Evolutionary conservation across 2,888 invertebrate genomes (phyloP).

Genomic region (Watsonalla cultraria): DNA sequence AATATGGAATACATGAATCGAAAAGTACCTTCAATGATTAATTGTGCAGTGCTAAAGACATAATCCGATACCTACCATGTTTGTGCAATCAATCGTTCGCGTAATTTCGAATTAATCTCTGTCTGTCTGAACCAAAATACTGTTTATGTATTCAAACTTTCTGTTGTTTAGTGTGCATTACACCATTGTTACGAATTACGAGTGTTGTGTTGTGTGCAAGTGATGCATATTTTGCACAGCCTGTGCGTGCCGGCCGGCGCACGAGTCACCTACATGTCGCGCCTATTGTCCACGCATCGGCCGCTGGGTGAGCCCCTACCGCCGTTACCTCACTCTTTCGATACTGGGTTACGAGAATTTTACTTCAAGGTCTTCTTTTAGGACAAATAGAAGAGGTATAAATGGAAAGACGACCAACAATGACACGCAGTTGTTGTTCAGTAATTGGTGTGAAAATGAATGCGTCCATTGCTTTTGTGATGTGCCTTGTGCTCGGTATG

Average conservation of each 20-base stretch:
- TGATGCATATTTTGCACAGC: constrained; percentile 44
- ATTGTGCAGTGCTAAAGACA: constrained; percentile 5
- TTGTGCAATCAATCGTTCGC: not conserved
- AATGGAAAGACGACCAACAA: constrained; percentile 68
- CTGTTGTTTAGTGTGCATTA: constrained; percentile 23
- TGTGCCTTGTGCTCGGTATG: constrained; percentile 67
- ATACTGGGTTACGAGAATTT: constrained; percentile 78
- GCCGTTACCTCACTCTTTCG: constrained; percentile 75
- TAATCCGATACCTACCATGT: not conserved
- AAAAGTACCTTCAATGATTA: constrained; percentile 2
- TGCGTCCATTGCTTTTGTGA: constrained; percentile 50
- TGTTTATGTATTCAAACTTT: constrained; percentile 24
- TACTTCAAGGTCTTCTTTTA: constrained; percentile 74
- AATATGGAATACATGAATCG: no score
- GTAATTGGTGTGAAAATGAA: constrained; percentile 66
- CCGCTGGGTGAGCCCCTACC: constrained; percentile 68
- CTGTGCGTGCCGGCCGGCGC: constrained; percentile 56
- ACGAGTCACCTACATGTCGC: constrained; percentile 76
- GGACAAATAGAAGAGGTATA: constrained; percentile 75
- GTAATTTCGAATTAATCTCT: constrained; percentile 9
- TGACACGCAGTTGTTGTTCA: constrained; percentile 63
- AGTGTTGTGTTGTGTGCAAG: constrained; percentile 12
- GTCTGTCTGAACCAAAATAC: constrained; percentile 15
- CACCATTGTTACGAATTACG: constrained; percentile 25
- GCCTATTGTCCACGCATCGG: constrained; percentile 68